These are phyloP conservation scores for Latrodectus elegans DNA, from an alignment of 2,888 invertebrate genomes.

Conservation along the genomic window DNA sequence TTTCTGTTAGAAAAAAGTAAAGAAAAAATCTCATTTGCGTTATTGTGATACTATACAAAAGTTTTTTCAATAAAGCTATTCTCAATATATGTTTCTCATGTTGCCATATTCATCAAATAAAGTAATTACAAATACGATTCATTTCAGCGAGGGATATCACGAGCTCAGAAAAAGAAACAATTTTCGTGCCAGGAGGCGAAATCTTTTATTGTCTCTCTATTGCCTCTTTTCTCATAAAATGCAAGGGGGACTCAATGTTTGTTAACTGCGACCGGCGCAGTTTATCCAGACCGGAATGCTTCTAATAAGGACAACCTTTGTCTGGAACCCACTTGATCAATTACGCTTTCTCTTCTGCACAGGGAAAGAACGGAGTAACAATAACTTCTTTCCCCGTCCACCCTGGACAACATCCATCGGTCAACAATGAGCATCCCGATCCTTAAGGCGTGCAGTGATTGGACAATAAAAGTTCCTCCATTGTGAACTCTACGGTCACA, in stretches of 20 bases:
- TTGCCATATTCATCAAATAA: no score
- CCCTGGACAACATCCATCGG: slow-evolving; percentile 35
- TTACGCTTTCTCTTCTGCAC: slow-evolving; percentile 45
- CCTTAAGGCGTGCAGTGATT: slow-evolving; percentile 55
- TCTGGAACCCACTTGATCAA: slow-evolving; percentile 50
- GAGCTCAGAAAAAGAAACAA: no score
- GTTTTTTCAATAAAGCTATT: no score
- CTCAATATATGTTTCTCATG: no score
- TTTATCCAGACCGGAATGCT: slow-evolving; percentile 55
- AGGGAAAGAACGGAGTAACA: slow-evolving; percentile 36
- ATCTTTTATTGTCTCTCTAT: slow-evolving; percentile 7
- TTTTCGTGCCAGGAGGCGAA: no score
- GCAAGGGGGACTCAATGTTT: slow-evolving; percentile 44
- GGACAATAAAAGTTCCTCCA: slow-evolving; percentile 49
- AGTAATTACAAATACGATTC: no score
- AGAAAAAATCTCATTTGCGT: no score
- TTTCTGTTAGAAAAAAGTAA: no score
- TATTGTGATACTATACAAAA: no score
- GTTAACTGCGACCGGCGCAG: slow-evolving; percentile 55
- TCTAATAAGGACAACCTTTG: slow-evolving; percentile 62
- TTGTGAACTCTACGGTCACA: slow-evolving; percentile 34
- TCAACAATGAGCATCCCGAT: slow-evolving; percentile 49
- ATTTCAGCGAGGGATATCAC: no score
- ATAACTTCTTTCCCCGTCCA: slow-evolving; percentile 52
- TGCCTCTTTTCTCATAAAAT: slow-evolving; percentile 42